phyloP scores from a whole-genome alignment of 2,113 vertebrate genomes.

The human region DNA sequence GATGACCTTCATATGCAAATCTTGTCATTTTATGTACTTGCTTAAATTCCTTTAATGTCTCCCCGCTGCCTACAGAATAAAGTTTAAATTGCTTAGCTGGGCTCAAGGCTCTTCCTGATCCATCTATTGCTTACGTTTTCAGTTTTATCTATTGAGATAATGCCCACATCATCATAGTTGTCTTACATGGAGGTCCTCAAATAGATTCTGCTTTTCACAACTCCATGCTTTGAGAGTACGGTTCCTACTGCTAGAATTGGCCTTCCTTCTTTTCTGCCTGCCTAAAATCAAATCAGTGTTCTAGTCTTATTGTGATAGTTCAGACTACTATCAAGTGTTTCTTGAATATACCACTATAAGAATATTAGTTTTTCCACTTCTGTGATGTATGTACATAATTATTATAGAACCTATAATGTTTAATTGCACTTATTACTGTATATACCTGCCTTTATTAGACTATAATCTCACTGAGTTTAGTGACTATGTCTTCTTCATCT shows the following conservation, averaged over 20 bases:
- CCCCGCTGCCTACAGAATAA: background rate
- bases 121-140: background rate
- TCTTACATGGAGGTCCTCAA: background rate
- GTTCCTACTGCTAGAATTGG: background rate
- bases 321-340: background rate
- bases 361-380: background rate
- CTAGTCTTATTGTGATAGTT: background rate
- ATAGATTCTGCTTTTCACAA: background rate
- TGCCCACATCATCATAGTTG: background rate
- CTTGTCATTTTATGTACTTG: slow-evolving; percentile 30
- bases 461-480: background rate
- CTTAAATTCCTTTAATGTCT: slow-evolving; percentile 48
- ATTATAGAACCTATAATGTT: background rate
- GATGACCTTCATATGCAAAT: slow-evolving; percentile 56
- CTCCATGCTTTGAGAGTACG: background rate
- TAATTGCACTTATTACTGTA: background rate
- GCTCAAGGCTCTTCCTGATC: background rate
- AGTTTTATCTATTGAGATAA: background rate
- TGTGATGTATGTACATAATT: background rate
- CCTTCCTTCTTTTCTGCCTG: background rate
- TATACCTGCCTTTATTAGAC: background rate
- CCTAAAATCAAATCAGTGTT: background rate
- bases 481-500: background rate
- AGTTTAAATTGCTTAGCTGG: slow-evolving; percentile 30
- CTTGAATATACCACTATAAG: background rate